These are phyloP conservation scores for Pocota personata DNA, from an alignment of 2,888 invertebrate genomes.

Conservation along the genomic window DNA sequence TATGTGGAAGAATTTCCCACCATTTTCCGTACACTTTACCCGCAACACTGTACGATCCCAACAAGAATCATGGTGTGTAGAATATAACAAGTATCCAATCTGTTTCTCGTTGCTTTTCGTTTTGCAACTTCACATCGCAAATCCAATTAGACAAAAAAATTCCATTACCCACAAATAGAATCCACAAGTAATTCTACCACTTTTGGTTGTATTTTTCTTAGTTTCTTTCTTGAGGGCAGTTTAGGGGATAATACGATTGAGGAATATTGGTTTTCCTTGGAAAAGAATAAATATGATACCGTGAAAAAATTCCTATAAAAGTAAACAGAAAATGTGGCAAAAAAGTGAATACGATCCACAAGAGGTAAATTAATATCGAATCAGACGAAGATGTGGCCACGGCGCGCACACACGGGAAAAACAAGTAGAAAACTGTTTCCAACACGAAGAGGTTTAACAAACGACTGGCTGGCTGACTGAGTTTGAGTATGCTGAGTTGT, in stretches of 20 bases:
- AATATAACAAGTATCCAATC: conserved; percentile 11
- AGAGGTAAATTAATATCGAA: conserved; percentile 52
- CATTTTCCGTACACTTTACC: conserved; percentile 15
- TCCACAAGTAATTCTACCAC: conserved; percentile 63
- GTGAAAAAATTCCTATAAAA: conserved; percentile 8
- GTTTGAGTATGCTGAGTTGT: conserved; percentile 54
- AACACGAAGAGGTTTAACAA: conserved; percentile 67
- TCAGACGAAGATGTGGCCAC: conserved; percentile 62
- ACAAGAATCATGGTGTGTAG: background rate
- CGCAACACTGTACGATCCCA: conserved; percentile 16
- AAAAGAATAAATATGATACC: background rate
- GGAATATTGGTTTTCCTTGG: conserved; percentile 43
- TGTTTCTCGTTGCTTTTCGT: background rate
- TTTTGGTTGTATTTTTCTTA: conserved; percentile 28
- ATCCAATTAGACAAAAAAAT: conserved; percentile 64
- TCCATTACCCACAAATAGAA: conserved; percentile 56
- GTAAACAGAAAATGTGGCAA: conserved; percentile 59
- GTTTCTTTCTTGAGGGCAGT: conserved; percentile 34
- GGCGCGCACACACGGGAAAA: conserved; percentile 48
- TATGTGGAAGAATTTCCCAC: background rate
- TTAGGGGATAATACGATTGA: conserved; percentile 60
- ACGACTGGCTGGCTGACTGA: conserved; percentile 65
- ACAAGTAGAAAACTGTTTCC: conserved; percentile 47
- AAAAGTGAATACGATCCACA: conserved; percentile 45
- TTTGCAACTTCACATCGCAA: conserved; percentile 56